These are phyloP conservation scores for Phaonia tiefii DNA, from an alignment of 2,888 invertebrate genomes.

Conservation along the genomic window DNA sequence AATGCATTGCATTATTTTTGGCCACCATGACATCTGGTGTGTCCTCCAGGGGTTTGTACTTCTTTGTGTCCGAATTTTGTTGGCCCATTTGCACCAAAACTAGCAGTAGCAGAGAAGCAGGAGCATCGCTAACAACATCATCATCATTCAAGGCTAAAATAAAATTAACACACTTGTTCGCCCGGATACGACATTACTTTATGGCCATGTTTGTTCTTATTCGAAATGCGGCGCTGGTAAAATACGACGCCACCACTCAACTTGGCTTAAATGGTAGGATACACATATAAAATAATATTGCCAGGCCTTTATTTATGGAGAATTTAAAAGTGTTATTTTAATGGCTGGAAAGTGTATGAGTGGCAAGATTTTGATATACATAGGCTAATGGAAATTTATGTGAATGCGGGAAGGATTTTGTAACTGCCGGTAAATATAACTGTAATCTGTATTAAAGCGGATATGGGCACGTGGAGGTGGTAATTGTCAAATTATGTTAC, in stretches of 20 bases:
- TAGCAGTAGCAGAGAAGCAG: neutral
- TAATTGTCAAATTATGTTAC: no score
- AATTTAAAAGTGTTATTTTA: neutral
- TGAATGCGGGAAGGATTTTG: no score
- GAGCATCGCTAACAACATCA: neutral
- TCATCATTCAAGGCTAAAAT: slow-evolving; percentile 29
- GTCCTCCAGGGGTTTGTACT: neutral
- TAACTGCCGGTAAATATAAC: no score
- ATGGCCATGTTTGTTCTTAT: slow-evolving; percentile 3
- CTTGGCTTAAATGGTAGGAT: neutral
- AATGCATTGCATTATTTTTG: slow-evolving; percentile 56
- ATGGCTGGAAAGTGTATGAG: neutral
- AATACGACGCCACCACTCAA: neutral
- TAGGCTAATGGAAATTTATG: no score
- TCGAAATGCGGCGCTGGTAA: neutral
- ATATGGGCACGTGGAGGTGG: no score
- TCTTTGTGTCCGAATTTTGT: neutral
- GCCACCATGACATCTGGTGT: slow-evolving; percentile 3
- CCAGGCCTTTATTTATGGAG: neutral
- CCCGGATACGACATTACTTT: slow-evolving; percentile 23
- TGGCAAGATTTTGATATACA: no score
- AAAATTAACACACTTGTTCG: slow-evolving; percentile 26
- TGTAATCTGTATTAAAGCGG: no score
- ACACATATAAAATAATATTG: neutral
- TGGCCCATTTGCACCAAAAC: neutral